Evolutionary conservation across 2,113 vertebrate species (phyloP).

Genomic region (Protomyctophum bolini): DNA sequence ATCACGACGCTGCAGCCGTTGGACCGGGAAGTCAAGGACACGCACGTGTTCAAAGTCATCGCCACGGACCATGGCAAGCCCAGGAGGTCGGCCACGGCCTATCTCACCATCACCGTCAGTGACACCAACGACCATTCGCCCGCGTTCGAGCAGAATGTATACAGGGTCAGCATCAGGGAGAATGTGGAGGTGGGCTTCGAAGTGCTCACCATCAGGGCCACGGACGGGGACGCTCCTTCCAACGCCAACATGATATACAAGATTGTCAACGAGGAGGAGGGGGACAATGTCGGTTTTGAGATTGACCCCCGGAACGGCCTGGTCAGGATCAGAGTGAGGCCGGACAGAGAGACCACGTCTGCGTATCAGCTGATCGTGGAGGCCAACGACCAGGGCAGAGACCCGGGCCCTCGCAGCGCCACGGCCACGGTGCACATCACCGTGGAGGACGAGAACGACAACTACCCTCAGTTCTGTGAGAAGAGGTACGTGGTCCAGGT

Average conservation of each 20-base stretch:
- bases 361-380: conserved; percentile 86
- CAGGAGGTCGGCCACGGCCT: conserved; percentile 79
- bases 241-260: conserved; percentile 90
- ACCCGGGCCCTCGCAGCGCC: conserved; percentile 83
- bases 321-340: conserved; percentile 78
- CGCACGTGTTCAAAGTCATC: conserved; percentile 87
- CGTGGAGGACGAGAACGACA: conserved; percentile 89
- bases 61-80: conserved; percentile 82
- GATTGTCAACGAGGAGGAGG: conserved; percentile 74
- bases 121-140: conserved; percentile 89
- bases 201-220: conserved; percentile 87
- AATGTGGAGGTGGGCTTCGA: conserved; percentile 89
- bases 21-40: conserved; percentile 88
- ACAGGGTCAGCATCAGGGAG: conserved; percentile 85
- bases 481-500: conserved; percentile 86
- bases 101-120: conserved; percentile 85
- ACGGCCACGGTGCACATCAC: conserved; percentile 84
- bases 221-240: conserved; percentile 85
- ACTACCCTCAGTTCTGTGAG: conserved; percentile 89
- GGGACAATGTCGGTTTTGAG: conserved; percentile 77
- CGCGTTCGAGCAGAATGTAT: conserved; percentile 86
- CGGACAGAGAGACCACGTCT: conserved; percentile 82
- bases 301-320: conserved; percentile 84
- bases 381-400: conserved; percentile 88
- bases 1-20: conserved; percentile 82